Evolutionary conservation across 2,888 invertebrate species (phyloP).

Genomic region (Rotaria socialis): DNA sequence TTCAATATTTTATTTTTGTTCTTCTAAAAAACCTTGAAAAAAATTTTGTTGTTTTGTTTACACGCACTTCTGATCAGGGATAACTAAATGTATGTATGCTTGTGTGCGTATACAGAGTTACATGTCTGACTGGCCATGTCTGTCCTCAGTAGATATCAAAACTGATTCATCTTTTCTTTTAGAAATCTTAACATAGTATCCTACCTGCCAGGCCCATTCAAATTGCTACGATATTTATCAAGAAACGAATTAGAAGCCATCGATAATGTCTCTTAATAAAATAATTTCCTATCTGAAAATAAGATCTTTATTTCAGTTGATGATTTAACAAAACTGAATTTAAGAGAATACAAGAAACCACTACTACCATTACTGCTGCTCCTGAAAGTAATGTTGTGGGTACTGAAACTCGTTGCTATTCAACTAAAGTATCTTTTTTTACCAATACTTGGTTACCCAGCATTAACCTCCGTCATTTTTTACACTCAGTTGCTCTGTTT

Average conservation of each 20-base stretch:
- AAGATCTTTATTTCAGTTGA: neutral
- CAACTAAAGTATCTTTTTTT: neutral
- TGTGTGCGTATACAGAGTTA: too few species aligned
- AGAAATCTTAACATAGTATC: neutral
- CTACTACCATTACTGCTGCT: neutral
- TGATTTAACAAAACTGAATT: neutral
- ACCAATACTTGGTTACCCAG: neutral
- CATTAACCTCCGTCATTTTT: neutral
- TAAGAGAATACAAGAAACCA: neutral
- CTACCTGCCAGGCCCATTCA: neutral
- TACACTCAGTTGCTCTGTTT: neutral
- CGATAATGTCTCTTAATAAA: neutral
- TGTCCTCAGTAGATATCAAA: too few species aligned
- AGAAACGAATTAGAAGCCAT: conserved; percentile 18
- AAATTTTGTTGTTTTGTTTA: too few species aligned
- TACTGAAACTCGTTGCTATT: conserved; percentile 8
- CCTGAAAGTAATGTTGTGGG: neutral
- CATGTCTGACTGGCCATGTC: too few species aligned
- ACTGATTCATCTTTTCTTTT: neutral
- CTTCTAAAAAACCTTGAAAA: too few species aligned
- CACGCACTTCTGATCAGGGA: too few species aligned
- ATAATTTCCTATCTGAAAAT: neutral
- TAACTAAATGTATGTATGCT: too few species aligned
- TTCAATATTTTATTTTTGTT: too few species aligned
- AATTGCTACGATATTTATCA: conserved; percentile 6